These are phyloP conservation scores for Agrotis clavis DNA, from an alignment of 2,888 invertebrate genomes.

Conservation along the genomic window DNA sequence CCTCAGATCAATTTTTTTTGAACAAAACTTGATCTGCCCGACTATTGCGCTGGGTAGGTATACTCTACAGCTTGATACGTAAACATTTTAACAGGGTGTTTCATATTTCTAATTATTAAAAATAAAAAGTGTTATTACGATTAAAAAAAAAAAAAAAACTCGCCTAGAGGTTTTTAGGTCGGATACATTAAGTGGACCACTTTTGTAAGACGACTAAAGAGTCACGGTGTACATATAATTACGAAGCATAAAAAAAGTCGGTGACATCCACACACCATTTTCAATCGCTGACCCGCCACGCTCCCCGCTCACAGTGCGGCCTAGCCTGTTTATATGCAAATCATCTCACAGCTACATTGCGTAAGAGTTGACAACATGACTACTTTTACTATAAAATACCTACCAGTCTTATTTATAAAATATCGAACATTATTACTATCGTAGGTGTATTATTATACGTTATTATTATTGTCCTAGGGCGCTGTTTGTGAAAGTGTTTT, in stretches of 20 bases:
- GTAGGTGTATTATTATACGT: constrained; percentile 30
- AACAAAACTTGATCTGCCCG: no score
- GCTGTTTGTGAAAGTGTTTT: constrained; percentile 40
- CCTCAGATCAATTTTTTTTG: no score
- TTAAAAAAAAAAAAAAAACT: no score
- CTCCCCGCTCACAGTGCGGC: constrained; percentile 27
- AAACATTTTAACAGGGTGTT: no score
- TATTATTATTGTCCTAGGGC: constrained; percentile 27
- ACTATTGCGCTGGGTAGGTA: no score
- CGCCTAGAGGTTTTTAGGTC: no score
- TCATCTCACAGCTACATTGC: constrained; percentile 33
- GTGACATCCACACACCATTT: neutral
- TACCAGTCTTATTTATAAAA: constrained; percentile 24
- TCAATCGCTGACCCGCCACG: neutral
- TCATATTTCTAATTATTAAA: no score
- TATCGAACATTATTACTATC: constrained; percentile 8
- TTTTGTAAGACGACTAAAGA: no score
- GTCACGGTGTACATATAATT: no score
- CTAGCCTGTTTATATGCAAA: constrained; percentile 43
- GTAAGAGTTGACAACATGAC: constrained; percentile 27
- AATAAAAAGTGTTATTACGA: no score
- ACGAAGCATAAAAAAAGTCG: neutral
- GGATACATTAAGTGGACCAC: no score
- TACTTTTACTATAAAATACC: constrained; percentile 46
- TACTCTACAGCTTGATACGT: no score